These are phyloP conservation scores for Napeogenes sylphis DNA, from an alignment of 2,888 invertebrate genomes.

Conservation along the genomic window DNA sequence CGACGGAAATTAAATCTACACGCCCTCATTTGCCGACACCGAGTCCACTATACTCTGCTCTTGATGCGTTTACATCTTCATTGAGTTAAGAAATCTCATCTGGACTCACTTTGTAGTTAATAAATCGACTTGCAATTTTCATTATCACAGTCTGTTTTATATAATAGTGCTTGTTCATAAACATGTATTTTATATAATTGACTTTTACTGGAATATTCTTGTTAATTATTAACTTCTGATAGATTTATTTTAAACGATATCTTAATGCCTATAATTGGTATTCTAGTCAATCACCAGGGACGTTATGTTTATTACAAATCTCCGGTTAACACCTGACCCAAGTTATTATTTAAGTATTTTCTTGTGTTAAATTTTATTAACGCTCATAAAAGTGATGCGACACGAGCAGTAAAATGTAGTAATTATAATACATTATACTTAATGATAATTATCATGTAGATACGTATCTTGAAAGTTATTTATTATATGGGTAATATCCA, in stretches of 20 bases:
- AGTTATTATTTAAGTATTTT: constrained; percentile 1
- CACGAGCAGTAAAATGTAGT: no score
- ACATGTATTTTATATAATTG: no score
- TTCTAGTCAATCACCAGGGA: not conserved
- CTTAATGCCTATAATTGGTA: constrained; percentile 4
- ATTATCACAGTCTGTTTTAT: no score
- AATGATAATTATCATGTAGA: no score
- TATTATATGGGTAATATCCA: no score
- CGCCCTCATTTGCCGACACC: constrained; percentile 43
- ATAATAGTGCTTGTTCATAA: no score
- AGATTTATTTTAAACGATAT: not conserved
- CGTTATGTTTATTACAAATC: constrained; percentile 9
- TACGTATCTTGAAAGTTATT: no score
- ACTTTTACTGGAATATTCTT: no score
- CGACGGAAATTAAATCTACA: constrained; percentile 57
- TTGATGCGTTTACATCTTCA: constrained; percentile 22
- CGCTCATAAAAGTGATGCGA: no score
- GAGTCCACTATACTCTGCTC: constrained; percentile 31
- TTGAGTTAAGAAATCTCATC: constrained; percentile 16
- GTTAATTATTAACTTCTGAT: no score
- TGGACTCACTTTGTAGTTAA: not conserved
- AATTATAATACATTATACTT: no score
- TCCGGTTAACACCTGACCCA: constrained; percentile 7
- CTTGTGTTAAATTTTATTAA: not conserved
- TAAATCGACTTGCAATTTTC: no score